Base-by-base conservation (phyloP, 2,888 invertebrate genomes). In the Proisotoma minuta region DNA sequence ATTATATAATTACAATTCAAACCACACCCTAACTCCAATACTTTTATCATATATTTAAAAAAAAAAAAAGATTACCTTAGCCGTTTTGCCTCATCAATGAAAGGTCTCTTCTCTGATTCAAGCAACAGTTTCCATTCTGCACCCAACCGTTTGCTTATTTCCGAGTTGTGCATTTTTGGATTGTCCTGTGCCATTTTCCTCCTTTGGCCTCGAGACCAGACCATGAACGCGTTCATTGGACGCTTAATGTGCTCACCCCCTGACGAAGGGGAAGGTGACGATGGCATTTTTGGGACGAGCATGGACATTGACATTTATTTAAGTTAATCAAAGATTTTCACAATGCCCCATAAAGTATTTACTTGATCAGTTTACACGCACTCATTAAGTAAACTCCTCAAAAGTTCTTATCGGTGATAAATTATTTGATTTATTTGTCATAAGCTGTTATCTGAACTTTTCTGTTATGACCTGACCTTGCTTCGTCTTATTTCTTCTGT, bases 151-250 rank as follows among this genome's bases (percentile, higher is more conserved):
- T 92, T 92, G 8, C 91, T 92, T 73, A 97, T 96, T 80, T 96
- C 96, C 0, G 93, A 93, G 78, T 96, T 96, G 80, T 96, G 92
- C 91, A 92, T 96, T 82, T 97, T 96, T 0, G 96, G 96, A 78
- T 97, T 96, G 75, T 93, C 92, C 77, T 91, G 91, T 0, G 92
- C 92, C 88, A 93, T 93, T 80, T 92, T 92, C 71, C 91, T 81
- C 63, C 92, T 78, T 34, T 66, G 68, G 49, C 78, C 4, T 47
- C 26, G 4, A 24, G 60, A 60, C 60, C 49, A 39, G 1, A 66
- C 63, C 94, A 96, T 96, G 80, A 96, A 96, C 0, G 96, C 95
- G 80, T 96, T 96, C 96, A 97, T 96, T 1, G 96, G 96, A 22
- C 96, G 82, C 79, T 96, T 97, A 76, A 97, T 34, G 15, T 34